These are phyloP conservation scores for Chloroclystis v-ata DNA, from an alignment of 2,888 invertebrate species.

Conservation along the genomic window DNA sequence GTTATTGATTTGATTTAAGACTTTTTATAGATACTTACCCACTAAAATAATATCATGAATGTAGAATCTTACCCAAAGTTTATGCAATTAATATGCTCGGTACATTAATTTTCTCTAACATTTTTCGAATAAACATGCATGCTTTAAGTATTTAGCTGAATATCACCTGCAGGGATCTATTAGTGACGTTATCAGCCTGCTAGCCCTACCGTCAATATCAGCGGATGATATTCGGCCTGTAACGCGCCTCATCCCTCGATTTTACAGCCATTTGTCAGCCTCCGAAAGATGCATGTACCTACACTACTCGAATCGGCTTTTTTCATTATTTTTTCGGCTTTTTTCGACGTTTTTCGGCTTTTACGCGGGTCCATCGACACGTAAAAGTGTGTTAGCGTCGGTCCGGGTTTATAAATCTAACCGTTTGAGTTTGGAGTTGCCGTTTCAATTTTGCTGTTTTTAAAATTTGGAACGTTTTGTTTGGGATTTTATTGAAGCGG, in stretches of 20 bases:
- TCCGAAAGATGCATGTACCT: conserved; percentile 71
- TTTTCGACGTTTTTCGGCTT: conserved; percentile 50
- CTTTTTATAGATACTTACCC: too few relatives aligned
- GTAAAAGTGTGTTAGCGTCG: conserved; percentile 75
- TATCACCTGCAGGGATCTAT: too few relatives aligned
- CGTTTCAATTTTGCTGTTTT: conserved; percentile 40
- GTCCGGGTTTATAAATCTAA: conserved; percentile 69
- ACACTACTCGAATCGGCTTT: conserved; percentile 38
- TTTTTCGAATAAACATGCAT: too few relatives aligned
- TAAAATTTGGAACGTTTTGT: conserved; percentile 36
- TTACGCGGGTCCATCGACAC: conserved; percentile 76
- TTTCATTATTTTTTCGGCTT: conserved; percentile 50
- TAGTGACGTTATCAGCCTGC: too few relatives aligned
- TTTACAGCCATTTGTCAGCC: conserved; percentile 75
- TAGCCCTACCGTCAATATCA: conserved; percentile 60
- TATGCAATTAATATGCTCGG: too few relatives aligned
- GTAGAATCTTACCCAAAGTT: too few relatives aligned
- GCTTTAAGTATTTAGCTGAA: too few relatives aligned
- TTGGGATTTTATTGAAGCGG: conserved; percentile 16
- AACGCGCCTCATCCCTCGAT: conserved; percentile 58
- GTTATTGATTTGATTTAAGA: too few relatives aligned
- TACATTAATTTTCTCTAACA: too few relatives aligned
- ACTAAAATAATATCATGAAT: too few relatives aligned
- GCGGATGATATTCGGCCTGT: conserved; percentile 73
- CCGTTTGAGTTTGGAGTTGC: conserved; percentile 41